Conservation (phyloP, 1,140 invertebrate genomes). For the Acromyrmex charruanus region DNA sequence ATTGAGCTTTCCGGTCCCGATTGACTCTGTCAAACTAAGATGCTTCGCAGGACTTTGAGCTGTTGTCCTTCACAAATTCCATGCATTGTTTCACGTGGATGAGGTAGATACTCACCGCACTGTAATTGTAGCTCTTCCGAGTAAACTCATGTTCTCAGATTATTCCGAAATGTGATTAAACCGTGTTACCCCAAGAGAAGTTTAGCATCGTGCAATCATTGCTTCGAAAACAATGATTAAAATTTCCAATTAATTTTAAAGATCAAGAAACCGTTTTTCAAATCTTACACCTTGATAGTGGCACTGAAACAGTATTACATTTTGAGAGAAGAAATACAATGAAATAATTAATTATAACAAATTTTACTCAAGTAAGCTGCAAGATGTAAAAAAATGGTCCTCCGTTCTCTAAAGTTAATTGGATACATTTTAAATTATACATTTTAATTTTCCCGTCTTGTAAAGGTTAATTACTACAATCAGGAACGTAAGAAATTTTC, state of each 20-base stretch:
- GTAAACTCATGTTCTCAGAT: not conserved
- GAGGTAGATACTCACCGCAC: not conserved
- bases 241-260: not conserved
- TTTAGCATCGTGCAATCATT: not conserved
- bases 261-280: no score
- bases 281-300: no score
- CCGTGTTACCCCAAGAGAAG: not conserved
- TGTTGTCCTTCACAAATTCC: slow-evolving; percentile 11
- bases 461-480: not conserved
- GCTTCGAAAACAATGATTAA: not conserved
- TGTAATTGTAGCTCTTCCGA: not conserved
- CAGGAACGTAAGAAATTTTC: not conserved
- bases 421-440: no score
- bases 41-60: not conserved
- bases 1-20: not conserved
- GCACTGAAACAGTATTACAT: no score
- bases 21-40: slow-evolving; percentile 10
- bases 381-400: no score
- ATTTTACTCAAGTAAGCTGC: no score
- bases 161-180: not conserved
- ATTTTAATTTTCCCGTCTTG: no score
- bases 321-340: no score
- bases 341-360: no score
- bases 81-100: slow-evolving; percentile 8
- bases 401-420: no score